Evolutionary conservation across 2,888 invertebrate genomes (phyloP), one percentile per base, ranked within the genome.

Genomic region (Dynastes grantii): DNA sequence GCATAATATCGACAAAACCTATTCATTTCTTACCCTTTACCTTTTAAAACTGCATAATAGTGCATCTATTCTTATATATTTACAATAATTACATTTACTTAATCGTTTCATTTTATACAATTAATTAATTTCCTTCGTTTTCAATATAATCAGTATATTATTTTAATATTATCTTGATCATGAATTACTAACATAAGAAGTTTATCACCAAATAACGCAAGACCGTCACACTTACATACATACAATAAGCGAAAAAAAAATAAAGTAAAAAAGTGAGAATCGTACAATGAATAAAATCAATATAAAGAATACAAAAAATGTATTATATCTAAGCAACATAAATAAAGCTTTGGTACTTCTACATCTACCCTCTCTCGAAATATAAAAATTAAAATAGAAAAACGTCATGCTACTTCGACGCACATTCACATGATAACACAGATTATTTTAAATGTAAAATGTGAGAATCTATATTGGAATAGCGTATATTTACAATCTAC

Each of bases 61-160:
- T 80, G 64, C 73, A 78, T 53, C 58, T 82, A 82, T 82, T 63
- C 81, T 58, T 63, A 29, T 63, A 29, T 63, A 37, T 63, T 63
- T 63, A 82, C 82, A 82, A 80, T 83, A 84, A 82, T 83, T 84
- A 84, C 84, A 84, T 78, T 80, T 82, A 83, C 78, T 82, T 82
- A 82, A 82, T 45, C 78, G 55, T 58, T 8, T 22, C 55, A n/a
- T 16, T 58, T 58, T 58, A 58, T 58, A 58, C 55, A 58, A 58
- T 22, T 22, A 58, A 22, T 58, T 58, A 53, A 53, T 53, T 53
- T 16, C 53, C n/a, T n/a, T n/a, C 53, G 11, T 45, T 45, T 11
- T 45, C 45, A 45, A 45, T 45, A 11, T 45, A 45, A 45, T 45
- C 22, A 22, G 32, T 45, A 11, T 45, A 45, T 45, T 76, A 78